Conservation (phyloP, 2,888 invertebrate genomes). For the Thysanoteuthis rhombus region DNA sequence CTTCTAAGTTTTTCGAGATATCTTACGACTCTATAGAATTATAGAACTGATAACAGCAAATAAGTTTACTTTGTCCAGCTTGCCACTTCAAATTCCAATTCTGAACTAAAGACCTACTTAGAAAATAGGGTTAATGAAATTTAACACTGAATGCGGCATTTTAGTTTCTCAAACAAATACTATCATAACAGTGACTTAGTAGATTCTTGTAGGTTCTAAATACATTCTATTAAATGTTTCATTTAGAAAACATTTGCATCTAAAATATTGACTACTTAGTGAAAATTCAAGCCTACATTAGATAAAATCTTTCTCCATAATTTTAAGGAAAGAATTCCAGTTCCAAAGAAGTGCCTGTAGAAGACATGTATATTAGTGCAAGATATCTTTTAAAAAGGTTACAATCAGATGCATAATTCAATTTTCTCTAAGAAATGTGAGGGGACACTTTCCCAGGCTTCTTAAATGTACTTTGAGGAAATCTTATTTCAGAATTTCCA, state of each 20-base stretch:
- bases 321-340: background rate
- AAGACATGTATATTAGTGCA: background rate
- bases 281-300: no score
- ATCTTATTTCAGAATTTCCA: background rate
- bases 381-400: no score
- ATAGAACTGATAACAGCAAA: background rate
- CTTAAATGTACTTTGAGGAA: background rate
- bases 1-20: background rate
- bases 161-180: background rate
- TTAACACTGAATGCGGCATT: background rate
- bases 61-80: background rate
- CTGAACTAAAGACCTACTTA: background rate
- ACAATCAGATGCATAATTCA: background rate
- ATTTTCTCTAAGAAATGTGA: background rate
- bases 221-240: background rate
- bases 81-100: background rate
- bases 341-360: background rate
- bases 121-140: background rate
- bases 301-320: background rate
- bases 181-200: background rate
- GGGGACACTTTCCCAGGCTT: background rate
- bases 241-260: background rate
- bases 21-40: background rate
- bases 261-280: background rate
- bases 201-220: background rate